phyloP scores from a whole-genome alignment of 2,888 invertebrate genomes.

The Epinotia bilunana region DNA sequence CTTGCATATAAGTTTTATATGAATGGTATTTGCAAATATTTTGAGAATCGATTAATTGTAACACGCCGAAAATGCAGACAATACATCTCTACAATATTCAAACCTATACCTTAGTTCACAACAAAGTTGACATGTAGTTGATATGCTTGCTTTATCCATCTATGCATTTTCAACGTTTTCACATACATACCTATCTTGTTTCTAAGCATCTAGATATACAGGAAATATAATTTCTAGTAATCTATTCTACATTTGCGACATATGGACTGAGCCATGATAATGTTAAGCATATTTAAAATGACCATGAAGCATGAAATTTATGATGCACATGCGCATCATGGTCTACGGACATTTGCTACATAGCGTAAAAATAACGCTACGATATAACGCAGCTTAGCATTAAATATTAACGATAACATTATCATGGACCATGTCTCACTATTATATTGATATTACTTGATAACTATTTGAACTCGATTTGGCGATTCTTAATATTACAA shows the following conservation, averaged over 20 bases:
- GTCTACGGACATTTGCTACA: neutral
- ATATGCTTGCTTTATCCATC: neutral
- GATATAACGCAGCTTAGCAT: neutral
- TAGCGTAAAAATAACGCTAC: neutral
- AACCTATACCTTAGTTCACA: too few relatives aligned
- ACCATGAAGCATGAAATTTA: too few relatives aligned
- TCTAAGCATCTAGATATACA: slow-evolving; percentile 3
- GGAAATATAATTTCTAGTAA: neutral
- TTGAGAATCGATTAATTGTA: neutral
- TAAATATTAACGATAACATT: neutral
- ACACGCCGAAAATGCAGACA: neutral
- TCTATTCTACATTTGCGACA: slow-evolving; percentile 4
- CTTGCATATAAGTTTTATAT: neutral
- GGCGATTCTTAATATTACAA: slow-evolving; percentile 28
- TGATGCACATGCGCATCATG: neutral
- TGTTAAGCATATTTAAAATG: neutral
- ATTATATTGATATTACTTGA: neutral
- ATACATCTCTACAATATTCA: neutral
- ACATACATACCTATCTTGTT: neutral
- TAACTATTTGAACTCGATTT: slow-evolving; percentile 29
- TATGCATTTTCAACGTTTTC: neutral
- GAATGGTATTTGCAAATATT: slow-evolving; percentile 16
- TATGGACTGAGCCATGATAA: neutral
- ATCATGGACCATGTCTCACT: neutral
- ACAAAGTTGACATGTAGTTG: too few relatives aligned